Evolutionary conservation across 1,140 invertebrate species (phyloP), one percentile per base, ranked within the genome.

Genomic region (Dermatophagoides farinae): DNA sequence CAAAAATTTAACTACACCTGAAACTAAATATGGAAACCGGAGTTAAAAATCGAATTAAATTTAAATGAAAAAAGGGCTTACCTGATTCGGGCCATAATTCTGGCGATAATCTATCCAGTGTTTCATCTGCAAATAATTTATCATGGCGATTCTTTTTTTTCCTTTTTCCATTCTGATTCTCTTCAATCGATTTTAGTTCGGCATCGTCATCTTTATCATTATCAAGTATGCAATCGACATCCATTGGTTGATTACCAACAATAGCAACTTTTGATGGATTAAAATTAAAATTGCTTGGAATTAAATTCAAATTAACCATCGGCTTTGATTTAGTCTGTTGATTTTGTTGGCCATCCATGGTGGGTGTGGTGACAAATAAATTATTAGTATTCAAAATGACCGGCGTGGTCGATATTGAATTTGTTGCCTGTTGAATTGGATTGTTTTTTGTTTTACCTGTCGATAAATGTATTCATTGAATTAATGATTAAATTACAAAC

Each of bases 21-120:
- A 82, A 72, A 85, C 83, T 83, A 64, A 47, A 71, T 67, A 70
- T 62, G 67, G 75, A 74, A 64, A 64, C 62, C 52, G 6, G 49
- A 43, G 39, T 57, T 60, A 46, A 46, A 46, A 65, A 58, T 14
- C n/a, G 14, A n/a, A 46, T 22, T 59, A 60, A 54, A 1, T 14
- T 20, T 57, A 16, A 16, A 62, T 20, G 11, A 40, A 53, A 52
- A 66, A 20, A 22, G 10, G 10, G 75, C 78, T 81, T 78, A 90
- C 87, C 86, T 77, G 86, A 83, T 74, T 91, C 87, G 47, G 89
- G 88, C 88, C 88, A 95, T 67, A 92, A 71, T 68, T 92, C 86
- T 16, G 88, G 89, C 1, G 88, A 92, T 11, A 85, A 79, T 68
- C 88, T 76, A 72, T 91, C 87, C 62, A 95, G 73, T 68, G 85